Base-by-base conservation (phyloP, 2,113 vertebrate genomes). In the Lanius collurio region DNA sequence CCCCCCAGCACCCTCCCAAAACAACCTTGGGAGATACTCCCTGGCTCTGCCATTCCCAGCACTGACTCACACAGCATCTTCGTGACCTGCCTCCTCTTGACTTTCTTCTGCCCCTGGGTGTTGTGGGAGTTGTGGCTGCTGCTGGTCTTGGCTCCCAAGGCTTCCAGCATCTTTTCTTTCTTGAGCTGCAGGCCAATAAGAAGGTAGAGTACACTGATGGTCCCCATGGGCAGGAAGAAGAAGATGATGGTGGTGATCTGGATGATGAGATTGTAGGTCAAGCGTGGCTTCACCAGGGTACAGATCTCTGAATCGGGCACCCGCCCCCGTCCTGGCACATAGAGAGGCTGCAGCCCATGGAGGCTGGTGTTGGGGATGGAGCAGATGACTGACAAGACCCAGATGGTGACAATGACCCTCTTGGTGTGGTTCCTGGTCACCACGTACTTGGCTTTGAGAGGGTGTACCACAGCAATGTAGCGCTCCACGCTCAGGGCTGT, bases 31-130 rank as follows among this genome's bases (percentile, higher is more conserved):
- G 59, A 88, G n/a, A 60, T 28, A 19, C 3, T 33, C 47, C 33
- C 31, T 24, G 44, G 44, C 47, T 77, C 79, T 52, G 30, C 67
- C 59, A 41, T 35, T 42, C 27, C 84, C 78, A 71, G 30, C 56
- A 63, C 21, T 0, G 6, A 99, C 99, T 99, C 93, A 99, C 99
- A 99, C 78, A 99, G 97, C 99, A 99, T 99, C 97, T 99, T 99
- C 1, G 99, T 99, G 98, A 99, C 98, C 96, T 99, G 99, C 37
- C 97, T 97, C 71, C 98, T 98, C 39, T 98, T 96, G 30, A 92
- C 87, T 57, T 98, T 98, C 97, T 98, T 98, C 90, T 98, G 98
- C 52, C 93, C 83, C 4, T 63, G 91, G 28, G 77, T 13, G 37
- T 93, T 97, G 85, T 90, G 97, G 81, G 97, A 97, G 55, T 97